Evolutionary conservation across 2,113 vertebrate genomes (phyloP), one percentile per base, ranked within the genome.

Genomic region (Amphilophus citrinellus): DNA sequence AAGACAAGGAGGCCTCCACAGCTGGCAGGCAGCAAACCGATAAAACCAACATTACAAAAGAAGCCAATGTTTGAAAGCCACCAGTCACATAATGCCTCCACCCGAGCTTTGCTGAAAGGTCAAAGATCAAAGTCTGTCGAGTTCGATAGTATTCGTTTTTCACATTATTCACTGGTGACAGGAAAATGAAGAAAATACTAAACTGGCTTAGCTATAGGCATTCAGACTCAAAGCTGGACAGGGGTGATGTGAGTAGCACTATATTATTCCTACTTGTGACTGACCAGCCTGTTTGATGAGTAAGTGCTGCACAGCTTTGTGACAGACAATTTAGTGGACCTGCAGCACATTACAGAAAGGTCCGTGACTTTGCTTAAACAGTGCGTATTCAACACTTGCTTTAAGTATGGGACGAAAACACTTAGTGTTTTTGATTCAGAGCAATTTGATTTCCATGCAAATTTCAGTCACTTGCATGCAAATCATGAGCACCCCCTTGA

Each of bases 11-110:
- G 88, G 71, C 35, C 79, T 82, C 22, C 76, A 24, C 89, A 91
- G 91, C 89, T 93, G 82, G 83, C 77, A 85, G 61, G 83, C 83
- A 89, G 87, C 61, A 84, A 87, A 91, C 84, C 85, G 91, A 94
- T 92, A 91, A 91, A 93, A 87, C 77, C 32, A 86, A 89, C 60
- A 91, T 85, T 83, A 80, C 85, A 89, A 84, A 10, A 53, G 65
- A 76, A 76, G 66, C 42, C 71, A 27, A 27, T 77, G 80, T 77
- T 61, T 76, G 27, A 87, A 81, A 90, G 85, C 81, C 60, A 86
- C 86, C 61, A 88, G 73, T 81, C 10, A 50, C n/a, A 47, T 20
- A 61, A 37, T n/a, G 61, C 35, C 65, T 87, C 79, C 27, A 50
- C 77, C 84, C 5, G 3, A 75, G 42, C 61, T 47, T 79, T 10